Conservation (phyloP, 2,888 invertebrate species). For the Drosophila hawaiiensis region DNA sequence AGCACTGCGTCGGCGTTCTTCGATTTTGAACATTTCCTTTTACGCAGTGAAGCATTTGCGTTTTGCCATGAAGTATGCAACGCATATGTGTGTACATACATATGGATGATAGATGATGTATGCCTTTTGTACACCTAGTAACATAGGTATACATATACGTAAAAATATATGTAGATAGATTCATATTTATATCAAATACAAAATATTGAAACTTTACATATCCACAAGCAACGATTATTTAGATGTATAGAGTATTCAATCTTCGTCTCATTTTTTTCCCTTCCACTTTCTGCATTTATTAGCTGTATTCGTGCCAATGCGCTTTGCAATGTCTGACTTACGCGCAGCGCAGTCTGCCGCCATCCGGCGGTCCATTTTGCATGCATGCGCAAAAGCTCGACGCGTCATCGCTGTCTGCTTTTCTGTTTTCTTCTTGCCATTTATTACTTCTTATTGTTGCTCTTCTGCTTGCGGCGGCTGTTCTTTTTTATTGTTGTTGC, state of each 20-base stretch:
- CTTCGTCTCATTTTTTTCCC: slow-evolving; percentile 31
- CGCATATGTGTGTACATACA: not conserved
- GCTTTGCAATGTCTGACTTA: slow-evolving; percentile 29
- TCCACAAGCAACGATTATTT: not conserved
- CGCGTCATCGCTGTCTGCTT: slow-evolving; percentile 24
- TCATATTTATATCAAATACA: not conserved
- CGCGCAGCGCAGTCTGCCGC: slow-evolving; percentile 6
- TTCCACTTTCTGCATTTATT: slow-evolving; percentile 71
- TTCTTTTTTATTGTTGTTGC: slow-evolving; percentile 47
- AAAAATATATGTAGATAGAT: not conserved
- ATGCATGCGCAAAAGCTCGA: slow-evolving; percentile 40
- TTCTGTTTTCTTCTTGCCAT: slow-evolving; percentile 24
- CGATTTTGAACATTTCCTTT: slow-evolving; percentile 49
- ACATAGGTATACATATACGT: not conserved
- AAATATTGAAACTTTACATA: not conserved
- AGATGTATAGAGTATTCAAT: slow-evolving; percentile 33
- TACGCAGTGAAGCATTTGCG: not conserved
- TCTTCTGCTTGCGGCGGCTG: slow-evolving; percentile 23
- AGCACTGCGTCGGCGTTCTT: slow-evolving; percentile 57
- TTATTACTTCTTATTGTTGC: slow-evolving; percentile 31
- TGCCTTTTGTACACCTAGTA: not conserved
- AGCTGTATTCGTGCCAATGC: slow-evolving; percentile 64
- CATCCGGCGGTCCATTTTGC: slow-evolving; percentile 40
- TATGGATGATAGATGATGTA: not conserved
- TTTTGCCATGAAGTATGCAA: slow-evolving; percentile 1